Evolutionary conservation across 2,888 invertebrate genomes (phyloP).

Genomic region (Megamerina dolium): DNA sequence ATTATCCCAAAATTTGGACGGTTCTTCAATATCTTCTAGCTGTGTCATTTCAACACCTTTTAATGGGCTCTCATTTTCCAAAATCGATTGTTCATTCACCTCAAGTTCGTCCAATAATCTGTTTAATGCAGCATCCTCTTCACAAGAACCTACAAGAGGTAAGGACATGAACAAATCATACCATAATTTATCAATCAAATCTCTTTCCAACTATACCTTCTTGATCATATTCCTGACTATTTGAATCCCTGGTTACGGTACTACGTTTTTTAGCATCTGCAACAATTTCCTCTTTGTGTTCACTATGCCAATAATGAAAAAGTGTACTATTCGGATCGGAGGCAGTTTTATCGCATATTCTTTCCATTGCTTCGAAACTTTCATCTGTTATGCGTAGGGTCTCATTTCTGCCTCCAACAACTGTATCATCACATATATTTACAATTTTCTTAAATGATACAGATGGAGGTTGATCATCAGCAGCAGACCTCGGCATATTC

Average conservation of each 20-base stretch:
- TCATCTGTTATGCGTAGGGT: constrained; percentile 26
- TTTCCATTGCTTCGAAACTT: constrained; percentile 41
- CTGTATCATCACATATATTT: background rate
- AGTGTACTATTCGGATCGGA: constrained; percentile 45
- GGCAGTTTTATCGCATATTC: constrained; percentile 44
- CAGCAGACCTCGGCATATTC: background rate
- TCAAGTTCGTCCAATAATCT: constrained; percentile 32
- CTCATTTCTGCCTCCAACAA: background rate
- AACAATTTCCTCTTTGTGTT: constrained; percentile 29
- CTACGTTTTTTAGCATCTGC: constrained; percentile 23
- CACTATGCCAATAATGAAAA: constrained; percentile 38
- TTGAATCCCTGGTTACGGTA: too few species aligned
- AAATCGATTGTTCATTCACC: constrained; percentile 19
- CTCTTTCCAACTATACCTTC: background rate
- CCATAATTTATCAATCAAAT: background rate
- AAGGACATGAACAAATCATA: background rate
- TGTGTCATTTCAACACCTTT: constrained; percentile 36
- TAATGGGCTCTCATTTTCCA: constrained; percentile 30
- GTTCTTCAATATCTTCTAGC: constrained; percentile 43
- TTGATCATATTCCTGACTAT: background rate
- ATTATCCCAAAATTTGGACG: constrained; percentile 45
- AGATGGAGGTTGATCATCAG: background rate
- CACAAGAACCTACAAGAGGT: constrained; percentile 20
- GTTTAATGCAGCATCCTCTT: constrained; percentile 32
- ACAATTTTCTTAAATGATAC: background rate